Conservation (phyloP, 2,888 invertebrate species). For the Acronicta leporina region DNA sequence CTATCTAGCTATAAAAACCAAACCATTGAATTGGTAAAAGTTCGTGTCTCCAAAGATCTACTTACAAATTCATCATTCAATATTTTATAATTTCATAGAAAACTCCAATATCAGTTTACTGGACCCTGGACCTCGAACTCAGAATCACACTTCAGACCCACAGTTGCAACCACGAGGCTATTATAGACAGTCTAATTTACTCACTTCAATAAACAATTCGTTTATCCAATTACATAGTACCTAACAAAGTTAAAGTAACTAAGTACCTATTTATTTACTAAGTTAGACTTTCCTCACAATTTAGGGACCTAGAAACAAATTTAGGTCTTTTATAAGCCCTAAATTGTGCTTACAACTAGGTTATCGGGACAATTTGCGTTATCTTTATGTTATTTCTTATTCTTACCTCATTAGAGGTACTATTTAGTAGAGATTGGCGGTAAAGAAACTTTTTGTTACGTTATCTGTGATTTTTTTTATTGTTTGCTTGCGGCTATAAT, state of each 20-base stretch:
- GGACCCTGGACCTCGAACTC: too few relatives aligned
- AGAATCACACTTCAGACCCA: too few relatives aligned
- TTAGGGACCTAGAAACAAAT: constrained; percentile 14
- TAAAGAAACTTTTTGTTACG: not conserved
- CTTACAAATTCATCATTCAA: too few relatives aligned
- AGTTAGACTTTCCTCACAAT: constrained; percentile 10
- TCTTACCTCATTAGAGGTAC: not conserved
- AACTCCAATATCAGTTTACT: too few relatives aligned
- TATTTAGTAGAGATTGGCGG: not conserved
- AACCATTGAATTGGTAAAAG: too few relatives aligned
- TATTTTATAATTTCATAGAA: too few relatives aligned
- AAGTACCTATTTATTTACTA: constrained; percentile 1
- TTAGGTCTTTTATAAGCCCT: constrained; percentile 14
- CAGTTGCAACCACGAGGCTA: too few relatives aligned
- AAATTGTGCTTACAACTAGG: constrained; percentile 23
- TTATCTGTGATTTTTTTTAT: too few relatives aligned
- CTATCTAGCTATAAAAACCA: too few relatives aligned
- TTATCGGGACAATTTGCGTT: constrained; percentile 19
- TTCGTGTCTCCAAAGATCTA: too few relatives aligned
- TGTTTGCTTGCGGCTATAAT: too few relatives aligned
- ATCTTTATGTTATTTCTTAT: constrained; percentile 10
- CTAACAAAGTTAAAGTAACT: constrained; percentile 7
- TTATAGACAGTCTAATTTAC: not conserved
- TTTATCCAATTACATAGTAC: not conserved
- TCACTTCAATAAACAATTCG: not conserved